phyloP scores from a whole-genome alignment of 2,888 invertebrate genomes.

The Vanessa cardui region DNA sequence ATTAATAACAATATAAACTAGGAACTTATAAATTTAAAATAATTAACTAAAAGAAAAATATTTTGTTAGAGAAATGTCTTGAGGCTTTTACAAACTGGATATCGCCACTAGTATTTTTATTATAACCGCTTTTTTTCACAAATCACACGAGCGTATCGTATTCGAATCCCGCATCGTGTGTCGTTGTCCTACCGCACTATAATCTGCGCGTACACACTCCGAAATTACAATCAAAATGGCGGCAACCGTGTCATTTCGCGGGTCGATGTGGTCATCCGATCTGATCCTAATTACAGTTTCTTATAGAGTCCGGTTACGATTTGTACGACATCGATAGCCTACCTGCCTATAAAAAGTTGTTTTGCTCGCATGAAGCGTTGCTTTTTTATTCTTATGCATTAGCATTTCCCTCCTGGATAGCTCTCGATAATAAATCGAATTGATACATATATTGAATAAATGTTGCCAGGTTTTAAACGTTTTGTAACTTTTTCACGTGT shows the following conservation, averaged over 20 bases:
- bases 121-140: conserved; percentile 13
- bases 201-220: conserved; percentile 70
- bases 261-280: conserved; percentile 54
- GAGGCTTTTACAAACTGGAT: neutral
- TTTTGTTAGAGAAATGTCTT: too few species aligned
- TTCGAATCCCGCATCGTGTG: conserved; percentile 49
- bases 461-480: neutral
- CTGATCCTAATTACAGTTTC: conserved; percentile 60
- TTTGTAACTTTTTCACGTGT: neutral
- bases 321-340: conserved; percentile 39
- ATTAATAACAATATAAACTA: too few species aligned
- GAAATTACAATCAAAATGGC: conserved; percentile 70
- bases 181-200: conserved; percentile 67
- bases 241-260: conserved; percentile 75
- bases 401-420: conserved; percentile 12
- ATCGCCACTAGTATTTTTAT: neutral
- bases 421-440: conserved; percentile 6
- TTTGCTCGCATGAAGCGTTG: conserved; percentile 14
- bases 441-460: conserved; percentile 10
- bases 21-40: too few species aligned
- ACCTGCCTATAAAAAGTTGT: conserved; percentile 27
- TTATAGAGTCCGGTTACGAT: conserved; percentile 60
- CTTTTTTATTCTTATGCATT: conserved; percentile 18
- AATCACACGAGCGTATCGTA: conserved; percentile 21
- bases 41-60: too few species aligned